phyloP scores from a whole-genome alignment of 2,113 vertebrate species.

The Orycteropus afer region DNA sequence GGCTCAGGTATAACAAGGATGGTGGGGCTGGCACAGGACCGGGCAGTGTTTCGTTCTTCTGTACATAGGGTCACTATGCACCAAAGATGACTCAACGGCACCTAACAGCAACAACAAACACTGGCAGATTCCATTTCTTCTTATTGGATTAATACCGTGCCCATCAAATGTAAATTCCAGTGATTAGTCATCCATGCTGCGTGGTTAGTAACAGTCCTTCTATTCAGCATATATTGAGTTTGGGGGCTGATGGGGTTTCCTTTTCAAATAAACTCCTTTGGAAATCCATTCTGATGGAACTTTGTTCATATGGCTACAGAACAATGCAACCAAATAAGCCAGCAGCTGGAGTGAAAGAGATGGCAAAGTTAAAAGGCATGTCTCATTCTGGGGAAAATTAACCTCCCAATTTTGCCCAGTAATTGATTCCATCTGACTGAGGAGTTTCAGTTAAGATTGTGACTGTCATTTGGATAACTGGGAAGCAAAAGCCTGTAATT shows the following conservation, averaged over 20 bases:
- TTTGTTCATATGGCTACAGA: slow-evolving; percentile 56
- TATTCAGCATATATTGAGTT: slow-evolving; percentile 12
- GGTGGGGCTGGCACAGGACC: too few relatives aligned
- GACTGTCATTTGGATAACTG: slow-evolving; percentile 73
- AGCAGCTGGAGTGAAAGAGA: slow-evolving; percentile 59
- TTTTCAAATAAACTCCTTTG: slow-evolving; percentile 75
- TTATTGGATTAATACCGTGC: slow-evolving; percentile 46
- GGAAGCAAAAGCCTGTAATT: slow-evolving; percentile 77
- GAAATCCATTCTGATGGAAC: slow-evolving; percentile 71
- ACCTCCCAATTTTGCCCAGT: slow-evolving; percentile 72
- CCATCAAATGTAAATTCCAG: slow-evolving; percentile 43
- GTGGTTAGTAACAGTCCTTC: slow-evolving; percentile 61
- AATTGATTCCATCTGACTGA: slow-evolving; percentile 82
- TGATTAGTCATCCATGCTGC: slow-evolving; percentile 46
- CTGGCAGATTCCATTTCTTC: slow-evolving; percentile 27
- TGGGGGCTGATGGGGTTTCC: slow-evolving; percentile 62
- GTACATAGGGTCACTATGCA: too few relatives aligned
- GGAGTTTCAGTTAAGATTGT: slow-evolving; percentile 58
- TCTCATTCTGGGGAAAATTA: slow-evolving; percentile 77
- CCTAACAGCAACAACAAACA: too few relatives aligned
- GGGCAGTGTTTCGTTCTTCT: too few relatives aligned
- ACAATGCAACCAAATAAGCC: slow-evolving; percentile 66
- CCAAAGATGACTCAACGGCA: too few relatives aligned
- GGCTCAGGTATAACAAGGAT: too few relatives aligned
- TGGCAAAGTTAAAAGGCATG: slow-evolving; percentile 52